Evolutionary conservation across 23 tunicate genomes (phyloP), one percentile per base, ranked within the genome.

Genomic region (Phallusia fumigata): DNA sequence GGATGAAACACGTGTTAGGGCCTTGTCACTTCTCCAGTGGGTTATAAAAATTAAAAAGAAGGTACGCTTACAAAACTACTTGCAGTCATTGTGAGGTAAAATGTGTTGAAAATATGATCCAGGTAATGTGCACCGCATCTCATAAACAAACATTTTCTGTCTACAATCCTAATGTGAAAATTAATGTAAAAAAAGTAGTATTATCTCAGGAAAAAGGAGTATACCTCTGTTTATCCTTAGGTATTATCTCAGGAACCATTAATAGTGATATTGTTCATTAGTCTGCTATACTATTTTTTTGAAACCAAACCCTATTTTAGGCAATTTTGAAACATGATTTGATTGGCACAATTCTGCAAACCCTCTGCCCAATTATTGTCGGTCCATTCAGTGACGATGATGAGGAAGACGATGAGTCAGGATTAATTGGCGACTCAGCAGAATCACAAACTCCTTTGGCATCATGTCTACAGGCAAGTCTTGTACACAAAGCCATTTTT

Each of bases 41-140:
- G 84, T 92, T 0, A 92, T 92, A 13, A 84, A 85, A 44, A 30
- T 81, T 0, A 92, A 92, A 73, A 92, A 92, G 65, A 92, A 87
- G 84, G 97, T 92, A 80, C 3, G 44, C 18, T 18, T 3, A 40
- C 47, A 40, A 40, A 40, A 40, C n/a, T n/a, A n/a, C n/a, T n/a
- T n/a, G n/a, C n/a, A n/a, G n/a, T n/a, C n/a, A n/a, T n/a, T n/a
- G n/a, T n/a, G n/a, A n/a, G n/a, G n/a, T n/a, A n/a, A n/a, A n/a
- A n/a, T n/a, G n/a, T n/a, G n/a, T n/a, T n/a, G n/a, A n/a, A n/a
- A n/a, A n/a, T n/a, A n/a, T n/a, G n/a, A n/a, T n/a, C n/a, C n/a
- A n/a, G n/a, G n/a, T n/a, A n/a, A n/a, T n/a, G n/a, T n/a, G n/a
- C n/a, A n/a, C n/a, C n/a, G n/a, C n/a, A n/a, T n/a, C n/a, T n/a